Evolutionary conservation across 1,140 invertebrate genomes (phyloP).

Genomic region (Coboldia fuscipes): DNA sequence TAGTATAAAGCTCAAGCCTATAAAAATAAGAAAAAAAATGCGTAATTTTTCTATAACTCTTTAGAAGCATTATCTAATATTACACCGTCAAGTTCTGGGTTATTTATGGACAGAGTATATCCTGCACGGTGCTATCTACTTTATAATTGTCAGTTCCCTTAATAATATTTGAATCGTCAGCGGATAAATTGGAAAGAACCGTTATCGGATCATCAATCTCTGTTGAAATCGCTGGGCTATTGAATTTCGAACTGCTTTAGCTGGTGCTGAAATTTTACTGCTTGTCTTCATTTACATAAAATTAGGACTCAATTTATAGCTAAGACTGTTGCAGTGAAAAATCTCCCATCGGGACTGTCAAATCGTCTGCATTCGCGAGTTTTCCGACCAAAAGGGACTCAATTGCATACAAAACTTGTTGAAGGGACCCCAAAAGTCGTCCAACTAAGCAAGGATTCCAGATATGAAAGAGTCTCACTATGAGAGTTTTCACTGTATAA

Average conservation of each 20-base stretch:
- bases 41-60: not conserved
- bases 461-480: too few relatives aligned
- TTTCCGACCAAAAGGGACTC: too few relatives aligned
- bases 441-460: too few relatives aligned
- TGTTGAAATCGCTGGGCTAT: conserved; percentile 29
- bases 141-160: not conserved
- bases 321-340: too few relatives aligned
- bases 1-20: too few relatives aligned
- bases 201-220: not conserved
- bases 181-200: not conserved
- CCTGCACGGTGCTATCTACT: not conserved
- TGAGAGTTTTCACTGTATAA: too few relatives aligned
- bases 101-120: not conserved
- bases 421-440: too few relatives aligned
- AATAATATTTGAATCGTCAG: not conserved
- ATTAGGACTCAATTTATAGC: too few relatives aligned
- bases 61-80: not conserved
- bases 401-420: too few relatives aligned
- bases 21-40: too few relatives aligned
- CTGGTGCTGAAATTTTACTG: conserved; percentile 22
- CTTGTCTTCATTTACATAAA: not conserved
- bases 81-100: not conserved
- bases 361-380: too few relatives aligned
- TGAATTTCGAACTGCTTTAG: conserved; percentile 37
- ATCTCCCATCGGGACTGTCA: too few relatives aligned